Conservation (phyloP, 2,888 invertebrate genomes). For the Andrena camellia region DNA sequence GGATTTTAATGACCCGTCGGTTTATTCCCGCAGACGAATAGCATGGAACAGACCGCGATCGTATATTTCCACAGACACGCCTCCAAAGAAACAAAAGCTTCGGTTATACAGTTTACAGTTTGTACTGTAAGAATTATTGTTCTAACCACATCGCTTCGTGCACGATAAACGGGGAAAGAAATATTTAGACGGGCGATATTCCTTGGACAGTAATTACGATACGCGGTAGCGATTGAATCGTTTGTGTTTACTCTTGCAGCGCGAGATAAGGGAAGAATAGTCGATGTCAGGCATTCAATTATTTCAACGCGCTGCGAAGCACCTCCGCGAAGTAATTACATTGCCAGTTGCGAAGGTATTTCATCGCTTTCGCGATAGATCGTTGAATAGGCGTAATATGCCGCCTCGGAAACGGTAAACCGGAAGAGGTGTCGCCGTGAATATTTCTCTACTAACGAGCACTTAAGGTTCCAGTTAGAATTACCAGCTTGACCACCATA, state of each 20-base stretch:
- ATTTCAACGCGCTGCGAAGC: background rate
- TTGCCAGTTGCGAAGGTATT: background rate
- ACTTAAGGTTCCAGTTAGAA: slow-evolving; percentile 35
- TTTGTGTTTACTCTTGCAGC: background rate
- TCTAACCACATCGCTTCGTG: slow-evolving; percentile 10
- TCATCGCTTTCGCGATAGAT: background rate
- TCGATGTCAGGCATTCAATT: background rate
- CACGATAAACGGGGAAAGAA: slow-evolving; percentile 9
- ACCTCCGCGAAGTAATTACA: background rate
- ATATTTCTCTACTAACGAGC: slow-evolving; percentile 30
- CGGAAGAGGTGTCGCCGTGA: slow-evolving; percentile 46
- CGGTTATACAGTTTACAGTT: background rate
- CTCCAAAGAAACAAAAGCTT: slow-evolving; percentile 48
- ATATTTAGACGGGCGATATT: slow-evolving; percentile 3
- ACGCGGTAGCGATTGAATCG: slow-evolving; percentile 3
- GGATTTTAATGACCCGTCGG: slow-evolving; percentile 65
- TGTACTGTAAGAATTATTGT: background rate
- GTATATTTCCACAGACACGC: slow-evolving; percentile 56
- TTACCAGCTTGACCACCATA: slow-evolving; percentile 8
- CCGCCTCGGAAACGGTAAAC: slow-evolving; percentile 9
- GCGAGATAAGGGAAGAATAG: background rate
- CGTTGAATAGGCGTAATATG: background rate
- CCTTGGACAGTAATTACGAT: background rate
- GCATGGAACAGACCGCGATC: slow-evolving; percentile 52
- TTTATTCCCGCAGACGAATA: slow-evolving; percentile 61